phyloP scores from a whole-genome alignment of 2,888 invertebrate genomes.

The Pelosia muscerda region DNA sequence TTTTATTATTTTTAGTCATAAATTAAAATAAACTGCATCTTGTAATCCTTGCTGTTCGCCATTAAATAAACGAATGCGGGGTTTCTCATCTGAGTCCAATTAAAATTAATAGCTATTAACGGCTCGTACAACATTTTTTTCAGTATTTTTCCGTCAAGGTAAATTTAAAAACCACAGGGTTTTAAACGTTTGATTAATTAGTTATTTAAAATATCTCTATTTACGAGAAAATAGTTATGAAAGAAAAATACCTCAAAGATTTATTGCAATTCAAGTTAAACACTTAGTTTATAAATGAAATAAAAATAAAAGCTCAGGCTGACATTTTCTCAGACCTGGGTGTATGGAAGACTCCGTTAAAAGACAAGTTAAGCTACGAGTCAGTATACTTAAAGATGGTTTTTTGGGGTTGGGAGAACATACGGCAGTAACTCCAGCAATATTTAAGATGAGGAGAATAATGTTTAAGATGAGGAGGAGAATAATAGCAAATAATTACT shows the following conservation, averaged over 20 bases:
- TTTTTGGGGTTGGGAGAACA: no score
- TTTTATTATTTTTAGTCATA: constrained; percentile 5
- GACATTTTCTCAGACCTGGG: no score
- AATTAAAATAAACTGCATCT: constrained; percentile 2
- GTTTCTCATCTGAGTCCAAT: constrained; percentile 26
- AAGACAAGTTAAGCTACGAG: no score
- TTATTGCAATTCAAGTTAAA: background rate
- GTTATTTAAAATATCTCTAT: background rate
- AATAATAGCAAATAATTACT: no score
- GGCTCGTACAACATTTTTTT: constrained; percentile 11
- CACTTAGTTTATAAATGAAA: background rate
- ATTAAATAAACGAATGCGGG: constrained; percentile 21
- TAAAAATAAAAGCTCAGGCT: no score
- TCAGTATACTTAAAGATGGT: no score
- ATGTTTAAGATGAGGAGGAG: no score
- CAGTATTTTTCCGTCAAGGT: constrained; percentile 20
- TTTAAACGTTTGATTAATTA: background rate
- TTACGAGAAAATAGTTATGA: background rate
- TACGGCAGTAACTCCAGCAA: no score
- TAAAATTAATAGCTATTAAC: constrained; percentile 36
- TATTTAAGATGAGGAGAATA: no score
- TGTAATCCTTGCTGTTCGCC: constrained; percentile 9
- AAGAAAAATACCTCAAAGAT: background rate
- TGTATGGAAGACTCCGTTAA: no score
- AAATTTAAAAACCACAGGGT: constrained; percentile 11